These are phyloP conservation scores for Tetranychus cinnabarinus DNA, from an alignment of 1,140 invertebrate species.

Conservation along the genomic window DNA sequence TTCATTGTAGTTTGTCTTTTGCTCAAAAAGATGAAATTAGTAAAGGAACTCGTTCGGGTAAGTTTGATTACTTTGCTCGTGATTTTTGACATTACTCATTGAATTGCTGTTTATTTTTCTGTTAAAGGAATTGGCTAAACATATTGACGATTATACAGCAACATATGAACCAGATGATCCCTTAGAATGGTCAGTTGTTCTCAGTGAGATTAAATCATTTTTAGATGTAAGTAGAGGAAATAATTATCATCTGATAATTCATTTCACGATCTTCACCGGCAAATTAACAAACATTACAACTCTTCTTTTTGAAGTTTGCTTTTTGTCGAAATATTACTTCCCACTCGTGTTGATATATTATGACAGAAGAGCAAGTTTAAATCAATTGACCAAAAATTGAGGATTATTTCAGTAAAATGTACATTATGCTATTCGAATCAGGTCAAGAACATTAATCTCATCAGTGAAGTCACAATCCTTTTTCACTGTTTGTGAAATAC, in stretches of 20 bases:
- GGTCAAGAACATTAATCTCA: no score
- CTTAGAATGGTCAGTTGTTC: slow-evolving; percentile 77
- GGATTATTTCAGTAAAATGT: no score
- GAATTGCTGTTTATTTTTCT: slow-evolving; percentile 2
- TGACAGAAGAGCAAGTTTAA: no score
- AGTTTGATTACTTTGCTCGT: slow-evolving; percentile 6
- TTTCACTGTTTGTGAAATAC: neutral
- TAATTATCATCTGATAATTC: no score
- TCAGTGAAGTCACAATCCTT: neutral
- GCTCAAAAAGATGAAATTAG: slow-evolving; percentile 78
- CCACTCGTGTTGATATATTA: no score
- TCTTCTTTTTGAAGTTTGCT: no score
- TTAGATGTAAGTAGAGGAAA: slow-evolving; percentile 31
- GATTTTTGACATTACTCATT: neutral
- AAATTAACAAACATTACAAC: no score
- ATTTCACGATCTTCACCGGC: no score
- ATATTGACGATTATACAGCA: slow-evolving; percentile 62
- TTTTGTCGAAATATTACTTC: no score
- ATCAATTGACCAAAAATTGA: no score
- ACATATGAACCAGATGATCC: slow-evolving; percentile 91
- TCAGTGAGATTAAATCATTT: slow-evolving; percentile 84
- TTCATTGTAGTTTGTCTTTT: slow-evolving; percentile 90
- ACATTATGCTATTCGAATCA: no score
- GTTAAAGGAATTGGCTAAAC: slow-evolving; percentile 47
- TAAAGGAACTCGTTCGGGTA: slow-evolving; percentile 60